Evolutionary conservation across 2,113 vertebrate species (phyloP), one percentile per base, ranked within the genome.

Genomic region (Muntiacus muntjak): DNA sequence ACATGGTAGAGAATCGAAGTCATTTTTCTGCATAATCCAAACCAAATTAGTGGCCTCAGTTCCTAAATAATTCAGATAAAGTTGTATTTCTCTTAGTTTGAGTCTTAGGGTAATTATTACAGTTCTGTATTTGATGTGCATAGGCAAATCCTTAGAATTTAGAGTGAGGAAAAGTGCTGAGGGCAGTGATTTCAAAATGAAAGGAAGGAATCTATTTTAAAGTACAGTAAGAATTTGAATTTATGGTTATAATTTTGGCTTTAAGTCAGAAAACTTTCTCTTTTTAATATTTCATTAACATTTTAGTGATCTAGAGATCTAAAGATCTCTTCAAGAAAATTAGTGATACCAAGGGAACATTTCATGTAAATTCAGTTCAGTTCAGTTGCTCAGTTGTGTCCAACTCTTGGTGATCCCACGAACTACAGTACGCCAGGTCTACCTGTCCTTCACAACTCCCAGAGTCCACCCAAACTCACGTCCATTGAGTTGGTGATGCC

Each of bases 181-280:
- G 84, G 54, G 64, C 40, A 89, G 67, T 64, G 87, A 95, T 97
- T 98, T 94, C 33, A 57, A 97, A 97, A 95, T 71, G 89, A 97
- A 95, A 89, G 64, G 40, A 93, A 96, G 76, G 36, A 52, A 87
- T 94, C 47, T 97, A 93, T 97, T 97, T 97, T 96, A 74, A 89
- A 96, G 40, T 87, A 40, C 47, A 94, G 52, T 83, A 76, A 97
- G 89, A 89, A 78, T 92, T 86, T 97, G 74, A 95, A 96, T 88
- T 87, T 89, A 97, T 96, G 62, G 85, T 93, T 97, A 90, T 96
- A 97, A 92, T 91, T 96, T 95, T 94, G 50, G 9, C 64, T 95
- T 95, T 87, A 97, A 94, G 57, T 96, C 87, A 93, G 79, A 83
- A 87, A 95, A 76, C 55, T 76, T 97, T 90, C 5, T 62, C 14